Evolutionary conservation across 2,888 invertebrate genomes (phyloP), one percentile per base, ranked within the genome.

Genomic region (Antheraea yamamai): DNA sequence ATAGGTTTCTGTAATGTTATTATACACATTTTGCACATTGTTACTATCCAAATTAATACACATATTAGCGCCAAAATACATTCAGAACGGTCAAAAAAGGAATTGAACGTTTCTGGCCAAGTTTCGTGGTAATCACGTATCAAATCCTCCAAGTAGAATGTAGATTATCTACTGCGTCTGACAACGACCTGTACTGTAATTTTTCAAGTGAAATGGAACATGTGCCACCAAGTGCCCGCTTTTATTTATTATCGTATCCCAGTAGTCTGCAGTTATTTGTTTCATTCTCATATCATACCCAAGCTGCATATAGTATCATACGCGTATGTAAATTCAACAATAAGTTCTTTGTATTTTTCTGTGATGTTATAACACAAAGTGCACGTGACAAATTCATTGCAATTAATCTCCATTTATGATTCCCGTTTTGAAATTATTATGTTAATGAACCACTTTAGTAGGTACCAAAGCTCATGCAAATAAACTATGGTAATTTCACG

Each of bases 201-300:
- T 39, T 71, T 58, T 58, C 39, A 74, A 72, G 74, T 76, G 73
- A 74, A 70, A 76, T 76, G 81, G 73, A 81, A 80, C 87, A 85
- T 80, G 82, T 87, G 87, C 77, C 73, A 78, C 80, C 83, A 85
- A 87, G 84, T 80, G 83, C 84, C 79, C 81, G 74, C 76, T 77
- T 79, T 80, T 81, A 80, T 83, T 86, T 84, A 84, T 85, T 82
- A 81, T 80, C 79, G 78, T 78, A 76, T 72, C 74, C 70, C 8
- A 39, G 39, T 39, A 76, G 79, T 78, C 77, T 75, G 75, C 77
- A 75, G 79, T 76, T 79, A 80, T 82, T 81, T 77, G 79, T 79
- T 77, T 77, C 79, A 80, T 79, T 78, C 78, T 80, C 78, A 77
- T 79, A 80, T 79, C 78, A 75, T 73, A 76, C 74, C 74, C 78